These are phyloP conservation scores for Ecliptopera silaceata DNA, from an alignment of 2,888 invertebrate species.

Conservation along the genomic window DNA sequence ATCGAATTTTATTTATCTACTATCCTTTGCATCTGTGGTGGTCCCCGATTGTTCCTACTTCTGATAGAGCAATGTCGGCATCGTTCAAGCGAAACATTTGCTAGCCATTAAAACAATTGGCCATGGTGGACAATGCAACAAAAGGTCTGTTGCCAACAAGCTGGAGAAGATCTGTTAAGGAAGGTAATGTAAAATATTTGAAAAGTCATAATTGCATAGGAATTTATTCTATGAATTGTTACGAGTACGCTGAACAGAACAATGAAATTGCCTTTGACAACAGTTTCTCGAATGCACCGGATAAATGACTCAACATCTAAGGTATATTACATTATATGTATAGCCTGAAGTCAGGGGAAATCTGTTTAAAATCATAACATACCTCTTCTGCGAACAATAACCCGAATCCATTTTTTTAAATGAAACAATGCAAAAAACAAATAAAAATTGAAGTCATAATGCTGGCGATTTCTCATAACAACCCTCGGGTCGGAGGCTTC, in stretches of 20 bases:
- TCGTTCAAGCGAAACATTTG: slow-evolving; percentile 4
- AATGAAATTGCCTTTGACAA: slow-evolving; percentile 29
- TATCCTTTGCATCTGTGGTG: slow-evolving; percentile 23
- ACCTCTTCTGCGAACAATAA: slow-evolving; percentile 68
- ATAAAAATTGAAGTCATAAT: slow-evolving; percentile 67
- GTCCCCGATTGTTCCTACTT: slow-evolving; percentile 20
- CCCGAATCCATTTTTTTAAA: slow-evolving; percentile 65
- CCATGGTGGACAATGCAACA: neutral
- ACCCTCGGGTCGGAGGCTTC: slow-evolving; percentile 80
- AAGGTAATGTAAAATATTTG: neutral
- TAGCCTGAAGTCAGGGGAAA: slow-evolving; percentile 59
- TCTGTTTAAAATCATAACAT: slow-evolving; percentile 49
- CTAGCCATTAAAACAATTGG: no score
- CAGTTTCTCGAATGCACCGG: slow-evolving; percentile 46
- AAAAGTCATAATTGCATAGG: neutral
- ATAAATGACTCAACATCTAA: slow-evolving; percentile 38
- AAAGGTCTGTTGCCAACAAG: neutral
- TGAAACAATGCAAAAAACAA: slow-evolving; percentile 71
- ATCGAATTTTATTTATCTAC: slow-evolving; percentile 43
- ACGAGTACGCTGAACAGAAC: slow-evolving; percentile 23
- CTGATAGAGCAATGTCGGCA: slow-evolving; percentile 7
- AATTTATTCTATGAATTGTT: slow-evolving; percentile 12
- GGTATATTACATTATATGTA: slow-evolving; percentile 48
- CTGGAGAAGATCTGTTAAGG: neutral
- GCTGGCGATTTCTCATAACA: slow-evolving; percentile 77